Percentiles rank a stretch among this genome's conserved stretches.
Conservation (phyloP, 2,888 invertebrate genomes). For the Galeopsomyia nigrocyanea region DNA sequence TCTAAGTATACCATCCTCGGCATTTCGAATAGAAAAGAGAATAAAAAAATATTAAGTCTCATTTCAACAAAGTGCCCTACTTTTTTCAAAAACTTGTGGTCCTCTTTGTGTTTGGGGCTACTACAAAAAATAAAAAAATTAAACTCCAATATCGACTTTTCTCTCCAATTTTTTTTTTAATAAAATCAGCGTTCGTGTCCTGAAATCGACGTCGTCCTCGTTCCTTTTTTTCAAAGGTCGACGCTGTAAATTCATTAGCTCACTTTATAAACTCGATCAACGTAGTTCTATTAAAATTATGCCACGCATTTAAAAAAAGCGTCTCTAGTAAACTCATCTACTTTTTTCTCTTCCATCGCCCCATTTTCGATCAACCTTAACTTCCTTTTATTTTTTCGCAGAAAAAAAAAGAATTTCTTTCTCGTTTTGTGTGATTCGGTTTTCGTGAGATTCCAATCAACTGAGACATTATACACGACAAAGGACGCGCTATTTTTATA, state of each 20-base stretch:
- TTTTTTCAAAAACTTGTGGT: not conserved
- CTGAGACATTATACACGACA: constrained; percentile 9
- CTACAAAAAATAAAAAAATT: constrained; percentile 5
- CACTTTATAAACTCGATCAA: not conserved
- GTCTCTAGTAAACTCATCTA: constrained; percentile 1
- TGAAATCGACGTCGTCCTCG: too few species aligned
- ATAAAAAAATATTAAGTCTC: not conserved
- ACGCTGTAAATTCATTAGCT: not conserved
- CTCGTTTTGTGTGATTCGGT: not conserved
- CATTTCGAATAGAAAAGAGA: not conserved
- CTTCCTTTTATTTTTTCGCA: not conserved
- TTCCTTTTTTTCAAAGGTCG: too few species aligned
- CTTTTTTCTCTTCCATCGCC: not conserved
- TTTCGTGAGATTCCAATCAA: constrained; percentile 1
- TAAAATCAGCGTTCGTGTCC: not conserved
- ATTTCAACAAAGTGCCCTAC: not conserved
- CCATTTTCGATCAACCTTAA: not conserved
- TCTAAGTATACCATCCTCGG: not conserved
- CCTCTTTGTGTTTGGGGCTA: not conserved
- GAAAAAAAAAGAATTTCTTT: not conserved
- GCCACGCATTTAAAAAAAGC: not conserved
- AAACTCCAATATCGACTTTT: not conserved
- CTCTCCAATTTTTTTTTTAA: too few species aligned
- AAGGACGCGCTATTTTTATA: constrained; percentile 16
- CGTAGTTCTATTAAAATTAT: constrained; percentile 11